Evolutionary conservation across 2,113 vertebrate species (phyloP).

Genomic region (Edolisoma coerulescens): DNA sequence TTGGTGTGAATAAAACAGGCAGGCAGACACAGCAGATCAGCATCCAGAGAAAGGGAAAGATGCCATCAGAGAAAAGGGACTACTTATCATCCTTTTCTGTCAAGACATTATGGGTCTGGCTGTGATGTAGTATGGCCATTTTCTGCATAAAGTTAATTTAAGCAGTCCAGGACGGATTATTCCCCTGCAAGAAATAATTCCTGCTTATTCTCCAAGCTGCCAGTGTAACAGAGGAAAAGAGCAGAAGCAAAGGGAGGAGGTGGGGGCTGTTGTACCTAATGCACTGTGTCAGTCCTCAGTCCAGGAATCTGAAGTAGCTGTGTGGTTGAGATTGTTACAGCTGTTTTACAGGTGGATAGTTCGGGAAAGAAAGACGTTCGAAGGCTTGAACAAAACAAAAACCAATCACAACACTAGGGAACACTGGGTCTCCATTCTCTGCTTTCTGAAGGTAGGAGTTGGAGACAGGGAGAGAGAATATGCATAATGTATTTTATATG

Average conservation of each 20-base stretch:
- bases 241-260: not conserved
- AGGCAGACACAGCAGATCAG: not conserved
- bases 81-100: slow-evolving; percentile 15
- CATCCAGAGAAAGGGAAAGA: not conserved
- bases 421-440: not conserved
- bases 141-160: slow-evolving; percentile 51
- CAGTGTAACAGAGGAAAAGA: not conserved
- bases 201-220: slow-evolving; percentile 14
- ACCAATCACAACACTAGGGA: not conserved
- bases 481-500: slow-evolving; percentile 38
- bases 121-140: slow-evolving; percentile 5
- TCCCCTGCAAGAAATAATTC: slow-evolving; percentile 39
- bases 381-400: not conserved
- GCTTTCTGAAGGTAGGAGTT: not conserved
- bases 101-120: not conserved
- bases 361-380: not conserved
- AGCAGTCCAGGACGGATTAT: slow-evolving; percentile 15
- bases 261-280: not conserved
- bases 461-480: slow-evolving; percentile 1
- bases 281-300: not conserved
- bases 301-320: not conserved
- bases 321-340: not conserved
- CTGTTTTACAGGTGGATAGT: not conserved
- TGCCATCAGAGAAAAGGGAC: not conserved
- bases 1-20: not conserved